Evolutionary conservation across 2,797 vertebrate species (phyloP).

Genomic region (Trematomus bernacchii): DNA sequence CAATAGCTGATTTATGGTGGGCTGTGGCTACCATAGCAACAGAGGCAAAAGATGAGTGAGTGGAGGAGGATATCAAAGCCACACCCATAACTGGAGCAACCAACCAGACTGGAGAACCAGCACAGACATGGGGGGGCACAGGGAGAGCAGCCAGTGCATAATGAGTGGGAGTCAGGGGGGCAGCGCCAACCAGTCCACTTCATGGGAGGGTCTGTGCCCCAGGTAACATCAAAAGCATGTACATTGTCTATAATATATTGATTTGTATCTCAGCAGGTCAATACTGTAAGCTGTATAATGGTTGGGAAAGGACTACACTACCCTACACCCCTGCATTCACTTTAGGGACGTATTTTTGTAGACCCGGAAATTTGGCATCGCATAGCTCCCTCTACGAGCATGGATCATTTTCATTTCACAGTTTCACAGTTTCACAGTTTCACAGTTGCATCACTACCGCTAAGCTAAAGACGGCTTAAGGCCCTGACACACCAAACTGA

Average conservation of each 20-base stretch:
- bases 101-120: constrained; percentile 53
- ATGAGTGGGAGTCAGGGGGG: constrained; percentile 39
- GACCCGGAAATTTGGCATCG: too few species aligned
- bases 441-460: too few species aligned
- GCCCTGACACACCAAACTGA: too few species aligned
- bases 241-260: constrained; percentile 5
- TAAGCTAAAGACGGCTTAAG: too few species aligned
- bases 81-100: constrained; percentile 46
- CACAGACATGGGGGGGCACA: constrained; percentile 10
- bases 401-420: too few species aligned
- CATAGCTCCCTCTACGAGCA: too few species aligned
- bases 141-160: constrained; percentile 49
- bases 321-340: too few species aligned
- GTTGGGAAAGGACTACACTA: not conserved
- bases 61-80: constrained; percentile 35
- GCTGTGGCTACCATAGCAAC: constrained; percentile 74
- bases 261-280: constrained; percentile 11
- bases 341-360: too few species aligned
- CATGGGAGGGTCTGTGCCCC: not conserved
- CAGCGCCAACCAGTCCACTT: not conserved
- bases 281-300: not conserved
- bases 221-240: not conserved
- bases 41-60: constrained; percentile 60
- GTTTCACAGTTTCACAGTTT: too few species aligned
- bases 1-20: constrained; percentile 55